A percentile compares a stretch with the other conserved stretches of the same genome.
Evolutionary conservation across 2,888 invertebrate species (phyloP).

Genomic region (Archaeoteleia sp.): DNA sequence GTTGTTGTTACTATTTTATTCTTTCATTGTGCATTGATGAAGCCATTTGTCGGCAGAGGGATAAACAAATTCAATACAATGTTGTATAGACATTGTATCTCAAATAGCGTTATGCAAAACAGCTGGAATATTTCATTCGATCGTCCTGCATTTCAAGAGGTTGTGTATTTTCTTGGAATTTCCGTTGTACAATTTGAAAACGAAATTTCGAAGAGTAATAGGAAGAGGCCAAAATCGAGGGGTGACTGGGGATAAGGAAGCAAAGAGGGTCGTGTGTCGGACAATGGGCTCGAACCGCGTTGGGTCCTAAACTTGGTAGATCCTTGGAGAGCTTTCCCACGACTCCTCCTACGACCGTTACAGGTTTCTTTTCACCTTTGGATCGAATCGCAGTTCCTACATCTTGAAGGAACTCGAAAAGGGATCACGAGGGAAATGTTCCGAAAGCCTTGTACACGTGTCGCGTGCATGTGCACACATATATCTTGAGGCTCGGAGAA

Average conservation of each 20-base stretch:
- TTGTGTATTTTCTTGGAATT: conserved; percentile 35
- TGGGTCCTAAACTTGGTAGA: conserved; percentile 58
- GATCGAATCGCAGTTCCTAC: conserved; percentile 41
- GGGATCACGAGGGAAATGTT: conserved; percentile 46
- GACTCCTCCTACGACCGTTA: conserved; percentile 71
- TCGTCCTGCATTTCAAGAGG: conserved; percentile 30
- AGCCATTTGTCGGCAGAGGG: no score
- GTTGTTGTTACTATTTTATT: no score
- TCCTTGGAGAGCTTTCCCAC: conserved; percentile 67
- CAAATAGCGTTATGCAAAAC: not conserved
- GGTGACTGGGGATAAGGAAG: conserved; percentile 13
- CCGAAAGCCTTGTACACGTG: conserved; percentile 40
- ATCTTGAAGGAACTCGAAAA: conserved; percentile 36
- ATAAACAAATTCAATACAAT: no score
- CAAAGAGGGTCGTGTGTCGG: conserved; percentile 61
- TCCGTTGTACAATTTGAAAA: conserved; percentile 20
- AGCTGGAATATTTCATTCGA: not conserved
- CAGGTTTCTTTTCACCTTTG: conserved; percentile 66
- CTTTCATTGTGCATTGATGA: no score
- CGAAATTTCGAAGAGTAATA: conserved; percentile 34
- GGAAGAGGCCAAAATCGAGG: conserved; percentile 13
- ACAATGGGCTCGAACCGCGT: conserved; percentile 61
- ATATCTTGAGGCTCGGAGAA: conserved; percentile 27
- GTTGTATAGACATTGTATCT: no score
- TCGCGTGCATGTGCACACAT: conserved; percentile 37